Conservation (phyloP, 1,140 invertebrate species). For the Dermatophagoides farinae region DNA sequence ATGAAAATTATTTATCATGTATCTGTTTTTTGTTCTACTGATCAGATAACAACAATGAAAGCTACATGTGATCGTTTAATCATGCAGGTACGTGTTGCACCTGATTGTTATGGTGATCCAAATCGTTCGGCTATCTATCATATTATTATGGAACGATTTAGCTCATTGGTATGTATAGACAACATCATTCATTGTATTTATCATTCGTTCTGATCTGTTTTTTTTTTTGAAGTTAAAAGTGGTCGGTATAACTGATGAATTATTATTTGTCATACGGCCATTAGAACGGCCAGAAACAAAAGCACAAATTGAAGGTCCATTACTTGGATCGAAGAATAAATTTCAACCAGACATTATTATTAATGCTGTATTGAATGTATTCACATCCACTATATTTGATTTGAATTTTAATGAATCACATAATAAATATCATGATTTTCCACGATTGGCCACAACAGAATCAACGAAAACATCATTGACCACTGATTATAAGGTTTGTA, state of each 20-base stretch:
- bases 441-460: no score
- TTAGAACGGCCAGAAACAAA: constrained; percentile 2
- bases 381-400: background rate
- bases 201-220: background rate
- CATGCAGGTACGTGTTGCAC: background rate
- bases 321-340: background rate
- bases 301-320: background rate
- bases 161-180: background rate
- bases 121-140: background rate
- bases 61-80: constrained; percentile 2
- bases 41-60: constrained; percentile 1
- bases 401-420: background rate
- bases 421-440: no score
- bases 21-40: background rate
- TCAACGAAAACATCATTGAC: no score
- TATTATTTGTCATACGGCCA: background rate
- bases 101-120: background rate
- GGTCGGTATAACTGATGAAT: background rate
- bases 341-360: background rate
- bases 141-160: background rate
- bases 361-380: background rate
- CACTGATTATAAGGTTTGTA: no score
- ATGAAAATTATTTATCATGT: background rate
- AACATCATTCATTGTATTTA: background rate
- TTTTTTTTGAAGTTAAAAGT: background rate